These are phyloP conservation scores for Drosophila nebulosa DNA, from an alignment of 1,140 invertebrate genomes.

Conservation along the genomic window DNA sequence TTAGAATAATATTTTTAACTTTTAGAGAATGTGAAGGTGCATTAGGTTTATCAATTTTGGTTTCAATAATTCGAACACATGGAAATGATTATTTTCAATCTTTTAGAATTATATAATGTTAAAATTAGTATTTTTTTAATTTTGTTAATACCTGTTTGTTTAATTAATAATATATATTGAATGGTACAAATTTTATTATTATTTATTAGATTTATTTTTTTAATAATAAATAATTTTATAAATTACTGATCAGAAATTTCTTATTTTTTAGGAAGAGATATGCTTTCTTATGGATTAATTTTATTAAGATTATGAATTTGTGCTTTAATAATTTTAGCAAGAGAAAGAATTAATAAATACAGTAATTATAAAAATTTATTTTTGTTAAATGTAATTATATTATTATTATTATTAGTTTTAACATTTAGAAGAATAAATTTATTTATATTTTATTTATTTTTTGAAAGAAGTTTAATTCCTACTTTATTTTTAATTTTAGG, in stretches of 20 bases:
- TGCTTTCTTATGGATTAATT: conserved; percentile 82
- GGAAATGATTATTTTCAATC: conserved; percentile 83
- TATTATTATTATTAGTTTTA: conserved; percentile 83
- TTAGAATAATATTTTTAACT: conserved; percentile 84
- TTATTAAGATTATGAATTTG: conserved; percentile 83
- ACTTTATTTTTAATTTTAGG: conserved; percentile 85
- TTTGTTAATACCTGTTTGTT: conserved; percentile 80
- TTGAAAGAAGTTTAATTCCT: conserved; percentile 85
- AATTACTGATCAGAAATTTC: conserved; percentile 72
- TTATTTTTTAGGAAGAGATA: conserved; percentile 81
- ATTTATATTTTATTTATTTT: conserved; percentile 86
- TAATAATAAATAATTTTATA: conserved; percentile 78
- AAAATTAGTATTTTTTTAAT: conserved; percentile 81
- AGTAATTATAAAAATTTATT: conserved; percentile 82
- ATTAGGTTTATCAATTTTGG: conserved; percentile 83
- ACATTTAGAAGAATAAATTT: conserved; percentile 83
- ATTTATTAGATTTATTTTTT: conserved; percentile 80
- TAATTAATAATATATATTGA: conserved; percentile 72
- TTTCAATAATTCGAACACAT: conserved; percentile 83
- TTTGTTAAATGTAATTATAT: conserved; percentile 82
- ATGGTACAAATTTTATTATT: conserved; percentile 80
- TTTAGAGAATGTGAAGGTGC: conserved; percentile 84
- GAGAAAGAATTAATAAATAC: conserved; percentile 81
- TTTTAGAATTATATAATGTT: conserved; percentile 83
- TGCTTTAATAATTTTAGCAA: conserved; percentile 82